Evolutionary conservation across 2,113 vertebrate species (phyloP).

Genomic region (Lagopus muta): DNA sequence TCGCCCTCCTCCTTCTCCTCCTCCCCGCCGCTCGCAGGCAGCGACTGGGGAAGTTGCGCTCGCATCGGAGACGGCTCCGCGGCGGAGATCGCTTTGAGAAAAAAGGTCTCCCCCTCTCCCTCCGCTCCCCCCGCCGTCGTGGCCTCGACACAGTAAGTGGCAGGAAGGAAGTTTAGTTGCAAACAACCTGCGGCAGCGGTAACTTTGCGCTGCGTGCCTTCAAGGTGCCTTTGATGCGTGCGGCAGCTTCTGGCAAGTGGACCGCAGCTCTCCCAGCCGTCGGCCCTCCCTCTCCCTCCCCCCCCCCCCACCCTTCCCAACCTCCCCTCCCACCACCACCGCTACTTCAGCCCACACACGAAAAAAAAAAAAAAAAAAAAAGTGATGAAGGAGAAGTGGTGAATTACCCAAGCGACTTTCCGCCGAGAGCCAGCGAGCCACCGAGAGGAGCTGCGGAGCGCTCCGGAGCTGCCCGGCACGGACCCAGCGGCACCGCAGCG

Average conservation of each 20-base stretch:
- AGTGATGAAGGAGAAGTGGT: slow-evolving; percentile 58
- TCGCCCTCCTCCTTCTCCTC: neutral
- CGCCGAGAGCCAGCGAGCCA: neutral
- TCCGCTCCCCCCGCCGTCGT: neutral
- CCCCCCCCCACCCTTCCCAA: neutral
- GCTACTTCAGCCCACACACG: slow-evolving; percentile 42
- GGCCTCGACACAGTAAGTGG: slow-evolving; percentile 53
- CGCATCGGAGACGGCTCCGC: slow-evolving; percentile 34
- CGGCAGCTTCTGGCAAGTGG: slow-evolving; percentile 50
- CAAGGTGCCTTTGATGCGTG: slow-evolving; percentile 72
- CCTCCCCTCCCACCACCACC: neutral
- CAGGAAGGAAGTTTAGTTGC: slow-evolving; percentile 70
- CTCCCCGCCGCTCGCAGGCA: no score
- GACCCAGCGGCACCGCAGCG: neutral
- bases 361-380: neutral
- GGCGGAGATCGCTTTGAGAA: slow-evolving; percentile 24
- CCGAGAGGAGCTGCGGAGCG: slow-evolving; percentile 1
- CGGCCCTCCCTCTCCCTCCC: neutral
- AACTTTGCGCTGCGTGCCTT: slow-evolving; percentile 64
- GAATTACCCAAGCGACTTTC: slow-evolving; percentile 47
- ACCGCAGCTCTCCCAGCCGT: slow-evolving; percentile 35
- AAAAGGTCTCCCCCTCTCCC: neutral
- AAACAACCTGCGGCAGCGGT: slow-evolving; percentile 57
- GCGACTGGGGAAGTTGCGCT: neutral
- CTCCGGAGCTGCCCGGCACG: slow-evolving; percentile 7